Evolutionary conservation across 2,797 vertebrate species (phyloP), one percentile per base, ranked within the genome.

Genomic region (Octomys mimax): DNA sequence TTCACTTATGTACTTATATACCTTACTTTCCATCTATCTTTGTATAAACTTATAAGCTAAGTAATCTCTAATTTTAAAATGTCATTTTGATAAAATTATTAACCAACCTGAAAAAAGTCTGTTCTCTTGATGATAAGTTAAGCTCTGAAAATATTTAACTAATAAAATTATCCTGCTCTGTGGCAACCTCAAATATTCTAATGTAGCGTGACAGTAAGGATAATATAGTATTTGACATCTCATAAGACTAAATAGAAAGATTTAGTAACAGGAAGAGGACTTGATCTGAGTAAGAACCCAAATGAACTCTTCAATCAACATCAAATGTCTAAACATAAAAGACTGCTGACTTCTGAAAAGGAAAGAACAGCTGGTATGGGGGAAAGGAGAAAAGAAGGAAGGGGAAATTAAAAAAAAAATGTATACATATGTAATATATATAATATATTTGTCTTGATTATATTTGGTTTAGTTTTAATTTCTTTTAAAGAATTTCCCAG

Each of bases 71-170:
- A 89, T 87, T 73, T 87, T 36, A 86, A 95, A 92, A 81, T 73
- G 28, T 39, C 22, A 86, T 80, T 73, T 16, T 59, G 14, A 91
- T 86, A 70, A 94, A 91, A 66, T 87, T 92, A 91, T 66, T 83
- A 90, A 39, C 39, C n/a, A 90, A 87, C 14, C 42, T 75, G 28
- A 94, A 91, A 79, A 84, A 49, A 1, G 26, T 84, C 78, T 71
- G 18, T 59, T 79, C 8, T 92, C 26, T 66, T 75, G 78, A 39
- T 2, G 71, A 59, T 52, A 92, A 92, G 71, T 96, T 84, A 54
- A 87, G 81, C 73, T 88, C 61, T 84, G 13, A 1, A 89, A 96
- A 81, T 52, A 13, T 2, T 89, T 95, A 49, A 61, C 8, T 82
- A 87, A 95, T 79, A 71, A 81, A 73, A 31, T 22, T 52, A n/a